Conservation (phyloP, 1,140 invertebrate genomes). For the Lepidurus couesii region DNA sequence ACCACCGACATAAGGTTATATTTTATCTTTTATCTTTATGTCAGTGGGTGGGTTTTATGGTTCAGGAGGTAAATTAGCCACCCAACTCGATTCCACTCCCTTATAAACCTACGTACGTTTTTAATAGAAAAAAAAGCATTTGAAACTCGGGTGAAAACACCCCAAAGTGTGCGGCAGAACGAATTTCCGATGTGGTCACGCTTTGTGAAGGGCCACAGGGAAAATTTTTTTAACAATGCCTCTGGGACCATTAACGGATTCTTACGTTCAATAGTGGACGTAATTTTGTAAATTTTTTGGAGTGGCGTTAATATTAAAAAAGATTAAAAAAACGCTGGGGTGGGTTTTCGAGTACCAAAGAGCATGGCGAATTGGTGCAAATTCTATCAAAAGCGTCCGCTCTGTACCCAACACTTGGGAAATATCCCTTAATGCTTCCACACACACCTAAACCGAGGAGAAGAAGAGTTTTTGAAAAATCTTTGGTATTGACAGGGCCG, state of each 20-base stretch:
- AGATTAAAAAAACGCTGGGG: background rate
- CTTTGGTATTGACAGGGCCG: background rate
- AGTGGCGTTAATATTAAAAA: background rate
- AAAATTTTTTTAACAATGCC: background rate
- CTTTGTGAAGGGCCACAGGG: background rate
- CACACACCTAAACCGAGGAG: background rate
- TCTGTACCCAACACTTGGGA: background rate
- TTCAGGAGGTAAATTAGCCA: background rate
- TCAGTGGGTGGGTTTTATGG: constrained; percentile 4
- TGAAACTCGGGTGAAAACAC: background rate
- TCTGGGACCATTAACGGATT: background rate
- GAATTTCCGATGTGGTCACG: background rate
- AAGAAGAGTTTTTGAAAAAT: background rate
- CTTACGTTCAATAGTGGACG: background rate
- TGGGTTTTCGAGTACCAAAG: background rate
- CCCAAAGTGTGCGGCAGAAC: background rate
- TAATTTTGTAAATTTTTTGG: background rate
- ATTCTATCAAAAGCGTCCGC: background rate
- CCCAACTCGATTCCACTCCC: background rate
- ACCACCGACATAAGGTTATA: background rate
- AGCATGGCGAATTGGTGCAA: background rate
- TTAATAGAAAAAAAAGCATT: background rate
- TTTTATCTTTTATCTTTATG: background rate
- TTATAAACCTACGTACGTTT: background rate
- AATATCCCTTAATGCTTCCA: background rate